Evolutionary conservation across 2,113 vertebrate genomes (phyloP).

Genomic region (Mormyrus iriodes): DNA sequence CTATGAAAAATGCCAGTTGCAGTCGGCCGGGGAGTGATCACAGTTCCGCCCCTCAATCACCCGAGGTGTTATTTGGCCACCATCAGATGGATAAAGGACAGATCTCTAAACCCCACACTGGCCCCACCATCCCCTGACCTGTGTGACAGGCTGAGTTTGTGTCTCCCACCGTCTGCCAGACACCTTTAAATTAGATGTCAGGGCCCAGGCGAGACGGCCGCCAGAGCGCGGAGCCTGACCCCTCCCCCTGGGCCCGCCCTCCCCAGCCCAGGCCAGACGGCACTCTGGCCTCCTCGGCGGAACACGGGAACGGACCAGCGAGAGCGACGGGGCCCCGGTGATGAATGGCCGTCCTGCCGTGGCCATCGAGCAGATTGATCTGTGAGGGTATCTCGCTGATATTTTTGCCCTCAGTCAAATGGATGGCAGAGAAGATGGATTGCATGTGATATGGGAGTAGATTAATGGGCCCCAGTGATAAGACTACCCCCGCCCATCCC

Average conservation of each 20-base stretch:
- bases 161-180: conserved; percentile 6
- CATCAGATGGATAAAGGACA: conserved; percentile 37
- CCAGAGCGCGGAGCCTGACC: neutral
- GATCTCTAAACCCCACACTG: conserved; percentile 29
- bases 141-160: conserved; percentile 23
- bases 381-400: conserved; percentile 43
- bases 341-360: conserved; percentile 24
- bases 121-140: neutral
- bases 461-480: conserved; percentile 32
- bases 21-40: neutral
- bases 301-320: neutral
- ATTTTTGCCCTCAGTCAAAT: conserved; percentile 42
- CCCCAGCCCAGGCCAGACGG: neutral
- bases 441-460: conserved; percentile 42
- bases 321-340: conserved; percentile 15
- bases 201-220: neutral
- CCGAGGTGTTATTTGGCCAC: conserved; percentile 11
- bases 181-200: conserved; percentile 38
- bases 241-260: neutral
- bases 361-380: conserved; percentile 55
- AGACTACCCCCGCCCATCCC: neutral
- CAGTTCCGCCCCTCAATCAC: neutral
- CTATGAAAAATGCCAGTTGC: neutral
- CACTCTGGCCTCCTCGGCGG: neutral
- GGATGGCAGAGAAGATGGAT: conserved; percentile 47